Evolutionary conservation across 2,888 invertebrate species (phyloP), one percentile per base, ranked within the genome.

Genomic region (Acrobasis repandana): DNA sequence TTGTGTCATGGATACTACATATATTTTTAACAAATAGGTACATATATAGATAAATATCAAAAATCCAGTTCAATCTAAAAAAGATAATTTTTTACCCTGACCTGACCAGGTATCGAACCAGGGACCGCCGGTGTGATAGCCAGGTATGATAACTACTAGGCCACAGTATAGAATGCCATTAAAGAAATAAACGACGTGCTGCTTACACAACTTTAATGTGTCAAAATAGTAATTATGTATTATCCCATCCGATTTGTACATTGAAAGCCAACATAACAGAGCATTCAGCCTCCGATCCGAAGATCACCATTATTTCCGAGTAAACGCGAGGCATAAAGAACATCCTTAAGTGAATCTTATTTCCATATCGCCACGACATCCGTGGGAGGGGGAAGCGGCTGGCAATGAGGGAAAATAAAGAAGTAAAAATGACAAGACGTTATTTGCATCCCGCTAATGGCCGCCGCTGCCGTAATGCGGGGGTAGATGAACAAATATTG

Each of bases 401-500:
- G 74, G 75, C 79, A 80, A 83, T 77, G 80, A 83, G 81, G 79
- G 82, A 86, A 90, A 90, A 90, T 90, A 90, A 91, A 90, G 85
- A 90, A 89, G 88, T 85, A 86, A 89, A 91, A 90, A 89, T 90
- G 88, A 90, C 91, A 90, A 92, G 91, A 91, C 88, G 90, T 87
- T 92, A 90, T 92, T 90, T 91, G 91, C 90, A 90, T 90, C 88
- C 77, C 86, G 86, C 90, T 92, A 92, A 92, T 92, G 92, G 90
- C 80, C 79, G 83, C 81, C 73, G 82, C 83, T 80, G 81, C 76
- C 86, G 87, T 90, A 90, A 90, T 89, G 88, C 90, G 86, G 88
- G 90, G 90, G 90, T 87, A 90, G 88, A 86, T 86, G 90, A 90
- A 90, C 90, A 91, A 92, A 91, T 91, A 91, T 91, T 89, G 87